Conservation (phyloP, 23 tunicate species). For the Aplidium turbinatum region DNA sequence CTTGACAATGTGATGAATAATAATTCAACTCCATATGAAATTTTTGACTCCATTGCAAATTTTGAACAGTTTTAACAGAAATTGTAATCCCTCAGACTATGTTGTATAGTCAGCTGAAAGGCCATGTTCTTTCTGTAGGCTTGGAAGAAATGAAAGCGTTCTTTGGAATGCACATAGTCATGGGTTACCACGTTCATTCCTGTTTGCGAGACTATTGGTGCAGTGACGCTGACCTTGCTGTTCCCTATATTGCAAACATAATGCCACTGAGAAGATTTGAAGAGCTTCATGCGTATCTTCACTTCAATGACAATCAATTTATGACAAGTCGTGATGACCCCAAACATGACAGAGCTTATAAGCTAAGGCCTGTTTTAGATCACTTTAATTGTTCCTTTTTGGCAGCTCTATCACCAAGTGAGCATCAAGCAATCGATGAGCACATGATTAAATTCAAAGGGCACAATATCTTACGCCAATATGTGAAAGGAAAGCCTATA, state of each 20-base stretch:
- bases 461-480: conserved; percentile 10
- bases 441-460: conserved; percentile 26
- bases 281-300: not conserved
- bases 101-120: conserved; percentile 19
- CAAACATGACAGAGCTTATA: conserved; percentile 8
- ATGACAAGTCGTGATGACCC: not conserved
- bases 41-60: not conserved
- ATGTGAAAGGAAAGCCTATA: conserved; percentile 21
- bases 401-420: not conserved
- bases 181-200: conserved; percentile 21
- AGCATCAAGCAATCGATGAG: conserved; percentile 18
- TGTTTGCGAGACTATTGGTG: conserved; percentile 17
- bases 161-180: conserved; percentile 15
- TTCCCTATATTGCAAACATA: conserved; percentile 6
- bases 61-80: conserved; percentile 1
- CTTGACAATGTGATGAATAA: not conserved
- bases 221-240: conserved; percentile 12
- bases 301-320: conserved; percentile 11
- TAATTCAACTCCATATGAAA: conserved; percentile 8
- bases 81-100: conserved; percentile 8
- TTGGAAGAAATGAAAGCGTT: conserved; percentile 13
- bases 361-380: conserved; percentile 2
- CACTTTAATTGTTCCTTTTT: conserved; percentile 6
- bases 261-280: conserved; percentile 16
- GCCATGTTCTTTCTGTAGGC: not conserved